These are phyloP conservation scores for Cancer borealis DNA, from an alignment of 2,888 invertebrate genomes.

Conservation along the genomic window DNA sequence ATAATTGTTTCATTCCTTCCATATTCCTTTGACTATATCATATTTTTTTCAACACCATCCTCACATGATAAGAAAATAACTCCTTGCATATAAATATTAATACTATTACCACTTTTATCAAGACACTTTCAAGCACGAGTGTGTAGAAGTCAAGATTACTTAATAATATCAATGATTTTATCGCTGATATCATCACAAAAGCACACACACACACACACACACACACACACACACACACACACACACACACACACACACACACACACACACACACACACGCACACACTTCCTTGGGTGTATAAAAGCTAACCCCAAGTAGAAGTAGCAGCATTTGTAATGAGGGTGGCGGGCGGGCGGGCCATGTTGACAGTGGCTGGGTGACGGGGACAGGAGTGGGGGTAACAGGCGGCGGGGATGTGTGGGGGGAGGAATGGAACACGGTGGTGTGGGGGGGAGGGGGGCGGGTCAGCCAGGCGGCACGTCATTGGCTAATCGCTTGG, in stretches of 20 bases:
- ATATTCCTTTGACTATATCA: too few species aligned
- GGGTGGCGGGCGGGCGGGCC: neutral
- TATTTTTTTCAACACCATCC: too few species aligned
- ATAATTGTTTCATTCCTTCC: too few species aligned
- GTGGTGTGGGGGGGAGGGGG: neutral
- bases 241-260: slow-evolving; percentile 36
- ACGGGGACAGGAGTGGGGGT: neutral
- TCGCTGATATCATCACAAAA: neutral
- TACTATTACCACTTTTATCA: neutral
- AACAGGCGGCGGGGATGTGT: neutral
- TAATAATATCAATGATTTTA: too few species aligned
- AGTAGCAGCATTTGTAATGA: neutral
- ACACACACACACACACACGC: slow-evolving; percentile 37
- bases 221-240: slow-evolving; percentile 36
- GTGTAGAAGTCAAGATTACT: neutral
- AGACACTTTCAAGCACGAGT: neutral
- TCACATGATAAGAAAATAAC: neutral
- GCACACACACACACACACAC: neutral
- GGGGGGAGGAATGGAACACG: too few species aligned
- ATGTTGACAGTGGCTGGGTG: slow-evolving; percentile 16
- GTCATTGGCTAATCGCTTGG: slow-evolving; percentile 73
- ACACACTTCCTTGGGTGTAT: neutral
- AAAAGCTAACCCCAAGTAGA: neutral
- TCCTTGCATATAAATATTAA: neutral
- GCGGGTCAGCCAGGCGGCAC: slow-evolving; percentile 55